phyloP scores from a whole-genome alignment of 2,888 invertebrate genomes.

The Folsomia candida region DNA sequence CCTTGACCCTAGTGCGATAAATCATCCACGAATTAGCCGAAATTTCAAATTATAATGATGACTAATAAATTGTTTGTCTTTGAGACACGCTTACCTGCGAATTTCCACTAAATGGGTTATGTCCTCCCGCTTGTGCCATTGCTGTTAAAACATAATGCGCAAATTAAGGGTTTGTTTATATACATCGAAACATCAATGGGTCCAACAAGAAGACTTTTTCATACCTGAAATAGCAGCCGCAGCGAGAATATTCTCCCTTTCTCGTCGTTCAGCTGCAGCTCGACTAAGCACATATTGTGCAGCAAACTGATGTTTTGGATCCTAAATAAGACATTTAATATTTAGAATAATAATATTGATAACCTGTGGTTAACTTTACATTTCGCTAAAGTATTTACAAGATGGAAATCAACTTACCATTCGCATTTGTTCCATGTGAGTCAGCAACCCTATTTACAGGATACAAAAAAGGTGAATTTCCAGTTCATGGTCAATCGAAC shows the following conservation, averaged over 20 bases:
- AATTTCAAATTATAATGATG: neutral
- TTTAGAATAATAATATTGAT: neutral
- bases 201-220: too few species aligned
- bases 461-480: too few species aligned
- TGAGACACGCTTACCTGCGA: conserved; percentile 34
- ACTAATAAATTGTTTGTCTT: neutral
- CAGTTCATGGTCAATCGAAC: neutral
- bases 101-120: conserved; percentile 41
- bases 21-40: too few species aligned
- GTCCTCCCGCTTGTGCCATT: conserved; percentile 57
- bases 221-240: conserved; percentile 54
- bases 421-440: conserved; percentile 94
- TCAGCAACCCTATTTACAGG: conserved; percentile 76
- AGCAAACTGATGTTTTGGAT: conserved; percentile 88
- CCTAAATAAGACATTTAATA: too few species aligned
- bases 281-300: conserved; percentile 88
- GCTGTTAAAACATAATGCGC: too few species aligned
- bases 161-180: too few species aligned
- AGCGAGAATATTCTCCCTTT: conserved; percentile 70
- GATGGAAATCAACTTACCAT: too few species aligned
- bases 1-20: conserved; percentile 39
- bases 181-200: too few species aligned
- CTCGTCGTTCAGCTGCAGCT: conserved; percentile 85
- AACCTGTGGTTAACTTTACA: conserved; percentile 79
- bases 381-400: too few species aligned